Base-by-base conservation (phyloP, 2,797 vertebrate genomes). In the Tapera naevia region DNA sequence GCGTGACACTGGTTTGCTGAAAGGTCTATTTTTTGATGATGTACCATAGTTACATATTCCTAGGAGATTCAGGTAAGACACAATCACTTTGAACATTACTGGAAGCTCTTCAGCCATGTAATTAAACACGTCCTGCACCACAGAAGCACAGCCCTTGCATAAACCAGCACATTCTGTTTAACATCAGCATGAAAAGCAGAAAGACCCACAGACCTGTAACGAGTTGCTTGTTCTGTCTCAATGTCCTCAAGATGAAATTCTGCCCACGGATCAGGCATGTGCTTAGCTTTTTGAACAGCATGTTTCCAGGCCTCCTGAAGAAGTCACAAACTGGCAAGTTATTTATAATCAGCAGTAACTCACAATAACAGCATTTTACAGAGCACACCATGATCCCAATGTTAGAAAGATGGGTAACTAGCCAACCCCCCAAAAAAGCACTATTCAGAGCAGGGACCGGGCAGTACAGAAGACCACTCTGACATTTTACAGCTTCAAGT, bases 251-350 rank as follows among this genome's bases (percentile, higher is more conserved):
- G 98, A 56, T 99, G 99, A 89, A 99, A 99, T 95, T 99, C 98
- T 1, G 99, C 99, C 99, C 99, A 99, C 4, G 99, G 99, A 96
- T 99, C 99, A 3, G 99, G 99, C 99, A 99, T 99, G 70, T 98
- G 98, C 95, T 98, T 99, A 80, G 99, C 99, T 92, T 99, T 99
- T 96, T 98, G 95, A 6, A 99, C 98, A 2, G 99, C 99, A n/a
- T 99, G 97, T 80, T 98, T 99, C 99, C 99, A 99, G 17, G 98
- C 89, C 51, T 98, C 98, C 99, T 99, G 96, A 53, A 70, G n/a
- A 86, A 92, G 72, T 41, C 61, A 96, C 66, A 96, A 61, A 86
- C 43, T 28, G 28, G 39, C 4, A 41, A 5, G 46, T 95, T 39
- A 96, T 66, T 66, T 61, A 93, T 17, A 75, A 64, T 37, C 33